Evolutionary conservation across 2,113 vertebrate genomes (phyloP).

Genomic region (Elephantulus edwardii): DNA sequence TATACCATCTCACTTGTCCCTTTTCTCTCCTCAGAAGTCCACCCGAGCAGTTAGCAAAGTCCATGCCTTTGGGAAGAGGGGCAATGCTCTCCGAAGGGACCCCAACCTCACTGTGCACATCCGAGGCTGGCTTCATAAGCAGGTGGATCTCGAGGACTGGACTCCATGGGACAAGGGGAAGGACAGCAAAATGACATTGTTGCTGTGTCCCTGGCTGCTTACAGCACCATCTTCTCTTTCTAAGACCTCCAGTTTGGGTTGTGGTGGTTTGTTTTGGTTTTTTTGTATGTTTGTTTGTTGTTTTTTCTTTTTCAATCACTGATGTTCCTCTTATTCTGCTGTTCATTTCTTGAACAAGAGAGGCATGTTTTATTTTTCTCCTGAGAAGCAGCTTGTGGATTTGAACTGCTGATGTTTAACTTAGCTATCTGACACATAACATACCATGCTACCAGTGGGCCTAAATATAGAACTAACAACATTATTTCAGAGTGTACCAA

Average conservation of each 20-base stretch:
- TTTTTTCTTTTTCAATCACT: not conserved
- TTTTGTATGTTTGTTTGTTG: too few species aligned
- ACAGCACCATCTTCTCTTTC: not conserved
- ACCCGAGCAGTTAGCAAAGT: constrained; percentile 83
- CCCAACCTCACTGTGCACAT: constrained; percentile 91
- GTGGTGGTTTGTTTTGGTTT: too few species aligned
- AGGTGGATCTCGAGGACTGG: constrained; percentile 81
- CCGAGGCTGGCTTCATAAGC: constrained; percentile 94
- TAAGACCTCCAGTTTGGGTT: too few species aligned
- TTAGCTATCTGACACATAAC: too few species aligned
- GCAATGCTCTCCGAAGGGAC: constrained; percentile 88
- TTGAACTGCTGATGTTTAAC: too few species aligned
- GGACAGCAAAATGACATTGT: rapidly evolving
- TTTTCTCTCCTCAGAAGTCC: constrained; percentile 71
- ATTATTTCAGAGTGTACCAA: not conserved
- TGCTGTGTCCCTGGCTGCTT: not conserved
- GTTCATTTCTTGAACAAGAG: not conserved
- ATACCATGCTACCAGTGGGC: too few species aligned
- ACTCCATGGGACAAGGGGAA: too few species aligned
- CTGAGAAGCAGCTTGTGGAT: too few species aligned
- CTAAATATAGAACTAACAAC: not conserved
- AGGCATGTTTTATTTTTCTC: not conserved
- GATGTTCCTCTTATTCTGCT: not conserved
- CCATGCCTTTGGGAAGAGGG: constrained; percentile 92
- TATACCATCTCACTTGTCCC: not conserved